These are phyloP conservation scores for Alloscopus bannaensis DNA, from an alignment of 2,888 invertebrate genomes.

Conservation along the genomic window DNA sequence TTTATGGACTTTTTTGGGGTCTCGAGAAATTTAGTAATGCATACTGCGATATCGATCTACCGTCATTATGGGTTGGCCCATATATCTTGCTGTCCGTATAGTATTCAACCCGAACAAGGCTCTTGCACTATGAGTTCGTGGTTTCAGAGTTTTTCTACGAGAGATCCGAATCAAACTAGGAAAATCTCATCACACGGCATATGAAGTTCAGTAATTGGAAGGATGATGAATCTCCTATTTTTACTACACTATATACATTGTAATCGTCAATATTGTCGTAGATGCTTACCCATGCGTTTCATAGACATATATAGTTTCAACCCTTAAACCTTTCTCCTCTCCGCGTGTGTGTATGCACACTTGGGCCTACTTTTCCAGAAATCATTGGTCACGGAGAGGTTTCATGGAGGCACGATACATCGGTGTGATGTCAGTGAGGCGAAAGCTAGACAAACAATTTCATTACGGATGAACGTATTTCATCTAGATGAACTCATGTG, in stretches of 20 bases:
- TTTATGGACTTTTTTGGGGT: constrained; percentile 1
- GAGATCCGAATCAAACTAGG: no score
- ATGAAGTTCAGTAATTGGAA: no score
- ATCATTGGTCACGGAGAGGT: constrained; percentile 40
- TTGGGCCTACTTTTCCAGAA: neutral
- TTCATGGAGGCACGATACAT: constrained; percentile 38
- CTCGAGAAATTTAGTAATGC: neutral
- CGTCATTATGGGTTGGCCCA: neutral
- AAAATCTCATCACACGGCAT: no score
- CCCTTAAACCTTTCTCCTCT: no score
- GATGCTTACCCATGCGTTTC: neutral
- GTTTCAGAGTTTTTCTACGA: no score
- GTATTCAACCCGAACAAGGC: no score
- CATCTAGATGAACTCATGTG: constrained; percentile 50
- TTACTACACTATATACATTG: neutral
- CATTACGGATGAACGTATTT: constrained; percentile 56
- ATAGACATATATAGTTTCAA: neutral
- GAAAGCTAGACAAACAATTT: constrained; percentile 56
- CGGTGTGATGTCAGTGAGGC: constrained; percentile 46
- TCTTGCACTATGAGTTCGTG: no score
- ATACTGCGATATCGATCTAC: neutral
- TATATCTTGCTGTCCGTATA: no score
- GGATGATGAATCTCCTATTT: no score
- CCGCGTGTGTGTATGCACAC: no score
- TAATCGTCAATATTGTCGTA: no score